These are phyloP conservation scores for Athene cunicularia DNA, from an alignment of 2,113 vertebrate species.

Conservation along the genomic window DNA sequence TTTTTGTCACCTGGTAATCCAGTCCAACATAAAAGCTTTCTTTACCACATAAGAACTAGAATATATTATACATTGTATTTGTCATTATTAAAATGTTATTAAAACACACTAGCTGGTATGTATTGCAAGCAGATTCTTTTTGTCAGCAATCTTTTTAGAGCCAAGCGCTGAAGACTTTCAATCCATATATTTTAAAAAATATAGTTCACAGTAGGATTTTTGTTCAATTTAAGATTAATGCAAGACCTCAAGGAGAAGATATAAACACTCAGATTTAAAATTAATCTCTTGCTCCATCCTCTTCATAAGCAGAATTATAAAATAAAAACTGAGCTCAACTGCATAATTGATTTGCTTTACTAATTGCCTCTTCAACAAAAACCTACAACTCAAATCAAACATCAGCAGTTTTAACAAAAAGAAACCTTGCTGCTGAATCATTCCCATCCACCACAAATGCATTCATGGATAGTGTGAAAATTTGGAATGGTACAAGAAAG, in stretches of 20 bases:
- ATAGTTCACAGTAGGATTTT: neutral
- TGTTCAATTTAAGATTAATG: neutral
- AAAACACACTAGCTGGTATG: neutral
- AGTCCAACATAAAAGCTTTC: neutral
- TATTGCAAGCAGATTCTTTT: conserved; percentile 57
- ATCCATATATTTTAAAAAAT: neutral
- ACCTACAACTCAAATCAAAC: conserved; percentile 35
- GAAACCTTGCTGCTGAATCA: conserved; percentile 37
- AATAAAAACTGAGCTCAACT: neutral
- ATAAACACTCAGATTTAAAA: neutral
- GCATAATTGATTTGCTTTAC: neutral
- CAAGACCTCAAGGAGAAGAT: neutral
- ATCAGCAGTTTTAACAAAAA: conserved; percentile 18
- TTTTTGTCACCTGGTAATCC: neutral
- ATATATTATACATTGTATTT: neutral
- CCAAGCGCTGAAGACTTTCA: neutral
- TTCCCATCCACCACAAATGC: conserved; percentile 16
- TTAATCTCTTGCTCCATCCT: neutral
- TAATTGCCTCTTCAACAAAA: neutral
- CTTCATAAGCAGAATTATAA: neutral
- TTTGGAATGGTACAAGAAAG: conserved; percentile 29
- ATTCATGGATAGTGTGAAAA: conserved; percentile 20
- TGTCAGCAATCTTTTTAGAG: conserved; percentile 6
- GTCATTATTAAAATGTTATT: neutral
- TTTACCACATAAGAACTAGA: neutral